Evolutionary conservation across 2,113 vertebrate genomes (phyloP), one percentile per base, ranked within the genome.

Genomic region (Ctenomys sociabilis): DNA sequence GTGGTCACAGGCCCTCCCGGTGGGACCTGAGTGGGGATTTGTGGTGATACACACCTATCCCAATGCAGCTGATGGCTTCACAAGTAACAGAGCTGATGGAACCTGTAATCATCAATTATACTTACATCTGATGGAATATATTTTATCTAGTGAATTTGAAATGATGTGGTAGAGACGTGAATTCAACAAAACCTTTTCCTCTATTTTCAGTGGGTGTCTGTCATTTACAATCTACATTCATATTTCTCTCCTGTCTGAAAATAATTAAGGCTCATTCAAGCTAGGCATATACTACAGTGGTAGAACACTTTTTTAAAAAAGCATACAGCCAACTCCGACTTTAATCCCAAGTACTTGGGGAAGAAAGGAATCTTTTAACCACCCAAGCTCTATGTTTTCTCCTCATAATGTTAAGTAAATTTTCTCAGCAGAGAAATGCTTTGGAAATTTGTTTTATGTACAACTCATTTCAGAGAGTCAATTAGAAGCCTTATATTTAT

Each of bases 381-480:
- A 83, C 17, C 3, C 21, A 72, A 43, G 81, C 66, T 95, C 10
- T 52, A 45, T 61, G 13, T 82, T 95, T 54, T 80, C 88, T 82
- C n/a, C 28, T 21, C 30, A 54, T 78, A 32, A 83, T 59, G 21
- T 45, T 83, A 89, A 96, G 73, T 68, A 94, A 89, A 86, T 93
- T n/a, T 57, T 94, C 30, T 61, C 32, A n/a, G n/a, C 12, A 77
- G 7, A 40, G 43, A 90, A 95, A 83, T 75, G 37, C 40, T 95
- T 93, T 85, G 43, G 52, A 91, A 95, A 84, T 94, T 94, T 95
- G 40, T 75, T 75, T 90, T 59, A 75, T 90, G 91, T 92, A 72
- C 35, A 91, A 12, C 77, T 93, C 40, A 84, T 45, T 95, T 97
- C 49, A 82, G 40, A 82, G 19, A 93, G 49, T 88, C n/a, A 91